Conservation (phyloP, 2,888 invertebrate species). For the Euzophera pinguis region DNA sequence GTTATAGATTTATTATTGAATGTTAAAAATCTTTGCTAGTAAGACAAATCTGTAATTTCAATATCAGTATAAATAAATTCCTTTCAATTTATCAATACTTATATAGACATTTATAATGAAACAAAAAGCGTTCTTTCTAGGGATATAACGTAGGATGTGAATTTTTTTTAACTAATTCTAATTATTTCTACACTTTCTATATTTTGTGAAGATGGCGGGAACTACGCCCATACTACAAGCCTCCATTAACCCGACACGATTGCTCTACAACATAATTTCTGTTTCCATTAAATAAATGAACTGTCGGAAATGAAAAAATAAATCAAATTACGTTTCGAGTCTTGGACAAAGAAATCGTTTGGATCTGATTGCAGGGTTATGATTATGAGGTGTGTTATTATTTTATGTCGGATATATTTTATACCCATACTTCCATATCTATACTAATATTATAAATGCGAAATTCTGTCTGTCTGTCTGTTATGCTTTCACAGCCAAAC, state of each 20-base stretch:
- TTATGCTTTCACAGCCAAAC: too few relatives aligned
- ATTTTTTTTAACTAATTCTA: too few relatives aligned
- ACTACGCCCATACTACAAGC: conserved; percentile 29
- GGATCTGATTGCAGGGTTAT: conserved; percentile 26
- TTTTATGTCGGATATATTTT: conserved; percentile 13
- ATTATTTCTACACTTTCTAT: background rate
- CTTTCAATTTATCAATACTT: too few relatives aligned
- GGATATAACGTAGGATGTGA: background rate
- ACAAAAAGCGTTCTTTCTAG: too few relatives aligned
- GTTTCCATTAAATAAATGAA: conserved; percentile 52
- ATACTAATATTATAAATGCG: too few relatives aligned
- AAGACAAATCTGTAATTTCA: too few relatives aligned
- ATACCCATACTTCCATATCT: too few relatives aligned
- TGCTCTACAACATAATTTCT: conserved; percentile 55
- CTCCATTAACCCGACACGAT: conserved; percentile 41
- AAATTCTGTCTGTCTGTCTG: too few relatives aligned
- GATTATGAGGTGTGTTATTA: conserved; percentile 28
- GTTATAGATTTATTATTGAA: too few relatives aligned
- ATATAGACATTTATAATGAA: too few relatives aligned
- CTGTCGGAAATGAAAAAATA: conserved; percentile 55
- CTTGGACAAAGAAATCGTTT: conserved; percentile 38
- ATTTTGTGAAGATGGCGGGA: conserved; percentile 20
- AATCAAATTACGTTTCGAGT: conserved; percentile 46
- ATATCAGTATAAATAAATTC: too few relatives aligned
- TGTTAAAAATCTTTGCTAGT: too few relatives aligned